Evolutionary conservation across 2,888 invertebrate species (phyloP).

Genomic region (Lasioglossum marginatum): DNA sequence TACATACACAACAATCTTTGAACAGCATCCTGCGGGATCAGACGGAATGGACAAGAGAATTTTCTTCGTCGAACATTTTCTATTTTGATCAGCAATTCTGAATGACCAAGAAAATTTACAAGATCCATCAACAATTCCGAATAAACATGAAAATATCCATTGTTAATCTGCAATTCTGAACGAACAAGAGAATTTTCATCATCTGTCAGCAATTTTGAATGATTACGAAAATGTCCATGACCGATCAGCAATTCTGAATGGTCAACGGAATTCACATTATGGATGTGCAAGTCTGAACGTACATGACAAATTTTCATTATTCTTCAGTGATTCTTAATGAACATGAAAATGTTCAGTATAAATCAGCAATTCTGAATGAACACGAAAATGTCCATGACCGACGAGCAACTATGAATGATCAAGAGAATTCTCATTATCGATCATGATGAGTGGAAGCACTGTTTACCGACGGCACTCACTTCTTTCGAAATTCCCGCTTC

Average conservation of each 20-base stretch:
- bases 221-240: rapidly evolving
- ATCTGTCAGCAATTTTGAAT: not conserved
- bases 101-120: no score
- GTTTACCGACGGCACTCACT: constrained; percentile 83
- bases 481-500: constrained; percentile 97
- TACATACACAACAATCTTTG: not conserved
- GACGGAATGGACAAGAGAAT: no score
- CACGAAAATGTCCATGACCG: not conserved
- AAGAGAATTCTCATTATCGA: not conserved
- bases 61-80: no score
- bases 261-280: not conserved
- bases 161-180: not conserved
- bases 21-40: not conserved
- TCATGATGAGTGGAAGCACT: no score
- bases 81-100: no score
- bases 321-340: not conserved
- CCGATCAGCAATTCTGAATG: not conserved
- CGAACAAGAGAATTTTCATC: not conserved
- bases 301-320: not conserved
- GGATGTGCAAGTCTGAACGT: not conserved
- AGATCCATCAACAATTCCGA: no score
- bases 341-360: not conserved
- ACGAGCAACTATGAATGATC: not conserved
- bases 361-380: not conserved
- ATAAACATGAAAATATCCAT: no score